These are phyloP conservation scores for Pachyrhynchus sulphureomaculatus DNA, from an alignment of 1,140 invertebrate genomes.

Conservation along the genomic window DNA sequence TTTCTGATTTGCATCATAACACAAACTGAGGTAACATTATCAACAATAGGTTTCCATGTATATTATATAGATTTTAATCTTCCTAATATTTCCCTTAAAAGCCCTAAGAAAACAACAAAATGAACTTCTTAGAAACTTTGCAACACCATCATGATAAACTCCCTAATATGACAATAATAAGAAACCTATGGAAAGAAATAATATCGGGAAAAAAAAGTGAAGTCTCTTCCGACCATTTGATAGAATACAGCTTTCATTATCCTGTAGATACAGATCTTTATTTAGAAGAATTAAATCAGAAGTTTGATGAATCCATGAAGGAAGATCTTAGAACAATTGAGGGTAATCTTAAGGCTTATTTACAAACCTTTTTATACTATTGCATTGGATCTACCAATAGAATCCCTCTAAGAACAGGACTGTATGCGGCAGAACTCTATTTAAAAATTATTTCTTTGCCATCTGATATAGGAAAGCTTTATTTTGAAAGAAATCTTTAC, in stretches of 20 bases:
- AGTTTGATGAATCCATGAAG: constrained; percentile 27
- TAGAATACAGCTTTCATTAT: constrained; percentile 34
- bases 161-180: constrained; percentile 13
- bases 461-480: constrained; percentile 29
- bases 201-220: constrained; percentile 16
- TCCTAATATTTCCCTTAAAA: too few relatives aligned
- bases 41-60: too few relatives aligned
- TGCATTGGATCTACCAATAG: constrained; percentile 18
- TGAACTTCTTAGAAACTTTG: constrained; percentile 29
- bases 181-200: constrained; percentile 29
- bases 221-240: constrained; percentile 20
- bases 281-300: constrained; percentile 27
- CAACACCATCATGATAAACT: constrained; percentile 23
- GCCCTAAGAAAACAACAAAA: too few relatives aligned
- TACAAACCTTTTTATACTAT: constrained; percentile 33
- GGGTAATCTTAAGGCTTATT: constrained; percentile 28
- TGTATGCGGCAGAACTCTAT: constrained; percentile 26
- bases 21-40: too few relatives aligned
- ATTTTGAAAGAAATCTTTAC: constrained; percentile 31
- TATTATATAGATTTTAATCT: too few relatives aligned
- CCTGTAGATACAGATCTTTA: constrained; percentile 34
- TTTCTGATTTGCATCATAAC: too few relatives aligned
- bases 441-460: constrained; percentile 28
- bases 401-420: constrained; percentile 14
- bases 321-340: constrained; percentile 30